Conservation (phyloP, 2,113 vertebrate genomes). For the Malurus alboscapulatus region DNA sequence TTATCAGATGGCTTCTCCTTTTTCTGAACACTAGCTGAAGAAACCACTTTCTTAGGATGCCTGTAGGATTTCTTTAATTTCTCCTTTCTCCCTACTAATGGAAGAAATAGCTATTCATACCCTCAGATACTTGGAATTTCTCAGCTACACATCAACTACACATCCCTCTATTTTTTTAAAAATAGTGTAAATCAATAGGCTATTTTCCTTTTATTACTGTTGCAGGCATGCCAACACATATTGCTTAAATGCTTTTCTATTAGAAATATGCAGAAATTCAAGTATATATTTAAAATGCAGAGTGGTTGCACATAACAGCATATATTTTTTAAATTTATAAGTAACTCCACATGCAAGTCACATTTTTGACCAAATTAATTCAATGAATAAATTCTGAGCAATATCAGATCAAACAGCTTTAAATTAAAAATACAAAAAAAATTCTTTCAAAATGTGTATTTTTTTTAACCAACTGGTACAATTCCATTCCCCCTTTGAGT, state of each 20-base stretch:
- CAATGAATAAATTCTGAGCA: background rate
- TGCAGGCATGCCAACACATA: background rate
- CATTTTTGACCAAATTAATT: background rate
- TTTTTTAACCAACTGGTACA: background rate
- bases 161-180: background rate
- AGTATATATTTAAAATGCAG: background rate
- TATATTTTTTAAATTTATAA: background rate
- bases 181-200: background rate
- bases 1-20: constrained; percentile 87
- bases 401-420: background rate
- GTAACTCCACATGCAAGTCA: background rate
- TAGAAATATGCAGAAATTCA: background rate
- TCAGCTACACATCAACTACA: background rate
- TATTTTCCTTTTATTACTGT: background rate
- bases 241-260: background rate
- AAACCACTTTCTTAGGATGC: constrained; percentile 86
- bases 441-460: background rate
- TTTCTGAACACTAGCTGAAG: constrained; percentile 88
- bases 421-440: background rate
- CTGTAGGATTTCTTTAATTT: constrained; percentile 84
- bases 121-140: background rate
- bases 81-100: constrained; percentile 76
- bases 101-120: background rate
- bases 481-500: background rate
- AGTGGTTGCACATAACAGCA: background rate